A percentile compares a stretch with the other conserved stretches of the same genome.
Evolutionary conservation across 2,797 vertebrate genomes (phyloP).

Genomic region (Alectoris magna): DNA sequence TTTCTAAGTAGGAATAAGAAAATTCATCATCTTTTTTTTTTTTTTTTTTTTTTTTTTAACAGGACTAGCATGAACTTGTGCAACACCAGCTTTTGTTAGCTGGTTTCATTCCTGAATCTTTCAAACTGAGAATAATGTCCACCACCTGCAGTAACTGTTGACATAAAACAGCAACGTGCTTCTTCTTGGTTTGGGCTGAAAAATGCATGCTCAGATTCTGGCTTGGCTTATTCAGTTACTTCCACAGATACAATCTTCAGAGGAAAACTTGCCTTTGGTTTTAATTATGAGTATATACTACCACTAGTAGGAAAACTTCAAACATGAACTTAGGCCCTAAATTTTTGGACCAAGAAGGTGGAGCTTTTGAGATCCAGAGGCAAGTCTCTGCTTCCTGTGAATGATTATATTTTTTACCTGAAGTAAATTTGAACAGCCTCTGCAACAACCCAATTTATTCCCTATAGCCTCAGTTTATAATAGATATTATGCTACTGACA

Average conservation of each 20-base stretch:
- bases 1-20: not conserved
- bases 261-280: constrained; percentile 33
- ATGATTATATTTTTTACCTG: not conserved
- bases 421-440: not conserved
- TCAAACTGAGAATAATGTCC: not conserved
- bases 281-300: not conserved
- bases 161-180: constrained; percentile 64
- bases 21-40: not conserved
- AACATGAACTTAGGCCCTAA: not conserved
- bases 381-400: not conserved
- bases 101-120: not conserved
- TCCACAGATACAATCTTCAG: constrained; percentile 25
- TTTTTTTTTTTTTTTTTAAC: not conserved
- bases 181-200: constrained; percentile 55
- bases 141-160: constrained; percentile 43
- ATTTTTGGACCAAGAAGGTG: not conserved
- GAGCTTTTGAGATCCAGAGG: not conserved
- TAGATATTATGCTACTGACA: not conserved
- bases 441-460: not conserved
- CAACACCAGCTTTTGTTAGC: not conserved
- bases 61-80: constrained; percentile 7
- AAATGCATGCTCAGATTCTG: constrained; percentile 22
- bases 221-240: constrained; percentile 22
- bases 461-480: not conserved
- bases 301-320: not conserved